Evolutionary conservation across 2,888 invertebrate genomes (phyloP).

Genomic region (Aquatica leii): DNA sequence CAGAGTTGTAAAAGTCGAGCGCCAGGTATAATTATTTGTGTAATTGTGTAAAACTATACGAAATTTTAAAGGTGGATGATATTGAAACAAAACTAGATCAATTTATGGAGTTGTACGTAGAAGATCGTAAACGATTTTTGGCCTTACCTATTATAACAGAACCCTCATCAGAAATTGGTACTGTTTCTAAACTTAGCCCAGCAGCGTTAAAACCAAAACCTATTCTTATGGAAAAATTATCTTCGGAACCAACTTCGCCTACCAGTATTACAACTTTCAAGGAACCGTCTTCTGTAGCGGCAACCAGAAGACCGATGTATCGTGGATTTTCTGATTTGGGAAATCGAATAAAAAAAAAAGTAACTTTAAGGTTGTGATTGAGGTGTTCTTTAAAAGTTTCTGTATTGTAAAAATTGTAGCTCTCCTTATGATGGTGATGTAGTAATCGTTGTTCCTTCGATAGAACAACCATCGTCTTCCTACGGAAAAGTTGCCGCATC

Average conservation of each 20-base stretch:
- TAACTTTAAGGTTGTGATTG: slow-evolving; percentile 75
- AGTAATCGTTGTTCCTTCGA: slow-evolving; percentile 64
- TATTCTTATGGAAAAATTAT: slow-evolving; percentile 78
- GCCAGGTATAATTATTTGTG: slow-evolving; percentile 77
- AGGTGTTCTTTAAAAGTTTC: slow-evolving; percentile 18
- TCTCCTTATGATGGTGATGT: slow-evolving; percentile 61
- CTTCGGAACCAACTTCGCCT: slow-evolving; percentile 81
- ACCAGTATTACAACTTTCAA: slow-evolving; percentile 67
- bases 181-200: slow-evolving; percentile 33
- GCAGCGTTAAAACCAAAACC: slow-evolving; percentile 65
- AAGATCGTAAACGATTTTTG: slow-evolving; percentile 75
- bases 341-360: slow-evolving; percentile 82
- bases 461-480: slow-evolving; percentile 53
- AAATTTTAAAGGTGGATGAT: slow-evolving; percentile 78
- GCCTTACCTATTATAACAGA: slow-evolving; percentile 63
- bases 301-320: slow-evolving; percentile 69
- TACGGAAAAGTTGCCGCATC: slow-evolving; percentile 64
- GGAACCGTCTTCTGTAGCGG: slow-evolving; percentile 60
- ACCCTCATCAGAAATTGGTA: slow-evolving; percentile 33
- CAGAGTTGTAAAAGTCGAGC: slow-evolving; percentile 91
- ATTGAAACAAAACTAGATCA: slow-evolving; percentile 92
- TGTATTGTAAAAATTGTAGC: slow-evolving; percentile 31
- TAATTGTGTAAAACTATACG: neutral
- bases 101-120: slow-evolving; percentile 88
- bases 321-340: slow-evolving; percentile 80